Evolutionary conservation across 2,888 invertebrate genomes (phyloP), one percentile per base, ranked within the genome.

Genomic region (Lomographa bimaculata): DNA sequence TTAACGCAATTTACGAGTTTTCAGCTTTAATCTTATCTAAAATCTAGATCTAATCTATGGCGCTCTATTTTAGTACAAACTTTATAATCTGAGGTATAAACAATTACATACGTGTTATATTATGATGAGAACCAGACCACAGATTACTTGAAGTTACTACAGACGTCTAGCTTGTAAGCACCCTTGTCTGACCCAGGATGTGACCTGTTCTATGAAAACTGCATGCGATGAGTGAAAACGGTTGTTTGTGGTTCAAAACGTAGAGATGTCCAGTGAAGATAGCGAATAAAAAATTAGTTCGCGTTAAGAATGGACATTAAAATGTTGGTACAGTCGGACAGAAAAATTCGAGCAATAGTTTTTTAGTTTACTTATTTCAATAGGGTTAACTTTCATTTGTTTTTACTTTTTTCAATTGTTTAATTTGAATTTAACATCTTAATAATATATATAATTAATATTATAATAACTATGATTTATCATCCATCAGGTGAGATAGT

Each of bases 181-280:
- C 28, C 30, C 38, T 28, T 2, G 21, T 11, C 2, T 47, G 54
- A 54, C 51, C 54, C 50, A 29, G 43, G 49, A 49, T 35, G 12
- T 49, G 43, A 47, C 45, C 46, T 25, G 1, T 54, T 54, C 50
- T 44, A 30, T 43, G 47, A 38, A 50, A 47, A 45, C 40, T 43
- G 40, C 27, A 27, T 19, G 26, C 36, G 12, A 32, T 27, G 18
- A 21, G 38, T 5, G 14, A 26, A 21, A 50, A 56, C 56, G 33
- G 51, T 49, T 49, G 48, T 38, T 59, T 60, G 54, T 45, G 36
- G 46, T 42, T 50, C 45, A 42, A 59, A 56, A 43, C 44, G 46
- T 54, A 37, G 52, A 65, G 70, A 71, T 71, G 46, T 50, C 52
- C 47, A 57, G 42, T 60, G 53, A 54, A 64, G 71, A 70, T 70